Evolutionary conservation across 2,797 vertebrate genomes (phyloP).

Genomic region (Sciaenops ocellatus): DNA sequence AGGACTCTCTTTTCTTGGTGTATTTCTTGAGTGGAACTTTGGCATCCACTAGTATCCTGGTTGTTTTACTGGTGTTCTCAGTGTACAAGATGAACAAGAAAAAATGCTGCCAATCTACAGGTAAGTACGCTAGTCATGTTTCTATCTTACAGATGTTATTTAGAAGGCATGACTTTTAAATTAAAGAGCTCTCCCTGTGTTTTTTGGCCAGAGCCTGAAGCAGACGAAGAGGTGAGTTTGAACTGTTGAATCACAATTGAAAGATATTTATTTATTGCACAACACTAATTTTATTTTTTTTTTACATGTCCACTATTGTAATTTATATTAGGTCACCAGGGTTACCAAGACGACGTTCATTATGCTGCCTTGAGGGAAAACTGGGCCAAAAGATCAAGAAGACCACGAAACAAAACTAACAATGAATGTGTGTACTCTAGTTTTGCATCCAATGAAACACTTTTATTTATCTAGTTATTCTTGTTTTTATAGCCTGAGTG

Average conservation of each 20-base stretch:
- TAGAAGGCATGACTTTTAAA: neutral
- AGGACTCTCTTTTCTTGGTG: too few species aligned
- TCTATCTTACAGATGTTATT: neutral
- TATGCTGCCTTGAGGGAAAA: slow-evolving; percentile 21
- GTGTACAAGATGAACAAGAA: too few species aligned
- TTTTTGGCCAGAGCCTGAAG: neutral
- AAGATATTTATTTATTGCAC: too few species aligned
- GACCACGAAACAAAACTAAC: neutral
- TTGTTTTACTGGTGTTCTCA: too few species aligned
- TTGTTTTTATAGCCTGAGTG: too few species aligned
- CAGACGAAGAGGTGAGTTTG: slow-evolving; percentile 6
- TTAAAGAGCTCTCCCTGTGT: neutral
- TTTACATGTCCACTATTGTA: too few species aligned
- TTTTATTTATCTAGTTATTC: too few species aligned
- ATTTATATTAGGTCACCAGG: slow-evolving; percentile 1
- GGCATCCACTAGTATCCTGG: too few species aligned
- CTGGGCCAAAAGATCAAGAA: slow-evolving; percentile 1
- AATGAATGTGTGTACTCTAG: slow-evolving; percentile 45
- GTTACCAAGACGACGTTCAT: neutral
- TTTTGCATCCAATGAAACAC: too few species aligned
- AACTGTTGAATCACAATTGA: neutral
- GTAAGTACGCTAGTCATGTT: neutral
- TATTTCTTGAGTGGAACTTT: too few species aligned
- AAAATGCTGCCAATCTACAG: neutral
- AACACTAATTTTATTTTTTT: neutral